Percentiles rank a stretch among this genome's conserved stretches.
Evolutionary conservation across 1,140 invertebrate species (phyloP).

Genomic region (Eufriesea mexicana): DNA sequence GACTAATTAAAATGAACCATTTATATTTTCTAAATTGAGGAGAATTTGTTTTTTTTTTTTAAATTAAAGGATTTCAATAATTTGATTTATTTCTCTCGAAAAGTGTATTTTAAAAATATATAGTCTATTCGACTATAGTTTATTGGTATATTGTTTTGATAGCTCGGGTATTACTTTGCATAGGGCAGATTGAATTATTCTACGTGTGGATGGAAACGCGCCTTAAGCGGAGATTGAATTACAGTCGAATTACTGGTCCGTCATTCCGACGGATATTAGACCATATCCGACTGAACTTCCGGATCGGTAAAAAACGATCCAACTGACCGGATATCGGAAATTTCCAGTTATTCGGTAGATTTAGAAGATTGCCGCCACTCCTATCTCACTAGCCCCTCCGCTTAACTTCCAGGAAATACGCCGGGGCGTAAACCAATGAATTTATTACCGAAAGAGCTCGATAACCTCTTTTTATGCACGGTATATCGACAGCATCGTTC

Average conservation of each 20-base stretch:
- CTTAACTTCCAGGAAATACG: not conserved
- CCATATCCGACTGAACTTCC: conserved; percentile 3
- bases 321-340: not conserved
- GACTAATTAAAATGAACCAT: too few relatives aligned
- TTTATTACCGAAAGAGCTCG: not conserved
- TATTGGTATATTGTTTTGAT: not conserved
- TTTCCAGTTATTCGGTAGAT: conserved; percentile 8
- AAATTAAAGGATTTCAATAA: too few relatives aligned
- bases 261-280: conserved; percentile 2
- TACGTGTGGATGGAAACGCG: not conserved
- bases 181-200: not conserved
- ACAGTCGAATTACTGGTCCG: conserved; percentile 9
- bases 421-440: not conserved
- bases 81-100: too few relatives aligned
- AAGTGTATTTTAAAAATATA: too few relatives aligned
- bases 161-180: not conserved
- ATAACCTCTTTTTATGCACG: too few relatives aligned
- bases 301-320: not conserved
- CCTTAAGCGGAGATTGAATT: conserved; percentile 17
- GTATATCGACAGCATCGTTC: not conserved
- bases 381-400: not conserved
- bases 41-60: too few relatives aligned
- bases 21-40: too few relatives aligned
- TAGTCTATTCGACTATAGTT: not conserved
- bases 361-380: not conserved